Percentiles rank a stretch among this genome's conserved stretches.
phyloP scores from a whole-genome alignment of 1,140 invertebrate genomes.

The Chlorops oryzae region DNA sequence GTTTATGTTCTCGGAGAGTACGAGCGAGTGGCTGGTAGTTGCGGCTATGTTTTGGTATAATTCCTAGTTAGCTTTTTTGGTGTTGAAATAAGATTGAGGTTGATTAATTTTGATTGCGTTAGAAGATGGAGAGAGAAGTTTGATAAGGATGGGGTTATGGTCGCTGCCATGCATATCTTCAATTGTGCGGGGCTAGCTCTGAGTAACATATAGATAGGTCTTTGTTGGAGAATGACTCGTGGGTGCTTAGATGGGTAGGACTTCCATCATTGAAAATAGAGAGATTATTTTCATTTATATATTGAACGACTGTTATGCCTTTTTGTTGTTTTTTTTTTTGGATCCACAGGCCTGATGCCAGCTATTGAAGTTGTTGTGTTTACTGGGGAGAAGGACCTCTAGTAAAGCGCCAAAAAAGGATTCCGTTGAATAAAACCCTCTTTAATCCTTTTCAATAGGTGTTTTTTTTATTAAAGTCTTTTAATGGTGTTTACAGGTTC shows the following conservation, averaged over 20 bases:
- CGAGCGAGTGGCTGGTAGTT: background rate
- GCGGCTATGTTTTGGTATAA: background rate
- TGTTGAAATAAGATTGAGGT: conserved; percentile 1
- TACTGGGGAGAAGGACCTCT: too few relatives aligned
- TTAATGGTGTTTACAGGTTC: too few relatives aligned
- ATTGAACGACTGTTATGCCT: conserved; percentile 7
- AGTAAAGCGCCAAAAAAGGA: too few relatives aligned
- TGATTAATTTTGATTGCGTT: background rate
- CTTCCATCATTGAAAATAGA: conserved; percentile 9
- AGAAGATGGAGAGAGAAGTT: background rate
- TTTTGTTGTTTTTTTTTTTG: conserved; percentile 1
- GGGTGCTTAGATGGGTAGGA: conserved; percentile 10
- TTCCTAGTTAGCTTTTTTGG: conserved; percentile 2
- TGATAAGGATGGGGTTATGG: conserved; percentile 6
- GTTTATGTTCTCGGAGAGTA: background rate
- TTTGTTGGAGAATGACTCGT: conserved; percentile 4
- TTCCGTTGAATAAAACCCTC: too few relatives aligned
- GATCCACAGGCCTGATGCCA: conserved; percentile 11
- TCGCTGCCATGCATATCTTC: background rate
- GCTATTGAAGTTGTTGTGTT: conserved; percentile 10
- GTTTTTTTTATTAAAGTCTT: too few relatives aligned
- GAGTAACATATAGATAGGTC: conserved; percentile 1
- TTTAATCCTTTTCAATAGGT: too few relatives aligned
- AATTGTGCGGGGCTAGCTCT: background rate
- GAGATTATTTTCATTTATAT: background rate